Conservation (phyloP, 1,140 invertebrate genomes). For the Laupala kohalensis region DNA sequence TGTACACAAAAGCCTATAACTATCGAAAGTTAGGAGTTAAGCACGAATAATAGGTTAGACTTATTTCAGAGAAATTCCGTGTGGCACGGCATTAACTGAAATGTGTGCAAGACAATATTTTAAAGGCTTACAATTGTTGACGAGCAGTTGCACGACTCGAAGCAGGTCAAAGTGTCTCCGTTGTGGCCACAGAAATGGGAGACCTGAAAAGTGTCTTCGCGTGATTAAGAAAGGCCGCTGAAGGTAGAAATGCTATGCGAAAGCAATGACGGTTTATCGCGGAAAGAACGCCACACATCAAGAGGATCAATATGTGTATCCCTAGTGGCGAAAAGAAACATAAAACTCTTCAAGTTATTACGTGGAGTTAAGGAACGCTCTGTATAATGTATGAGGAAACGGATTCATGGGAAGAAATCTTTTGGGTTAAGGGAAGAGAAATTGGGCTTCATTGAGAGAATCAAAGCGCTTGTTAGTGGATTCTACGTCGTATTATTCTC, state of each 20-base stretch:
- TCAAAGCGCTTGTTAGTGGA: too few relatives aligned
- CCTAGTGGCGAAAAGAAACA: not conserved
- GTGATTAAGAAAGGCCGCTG: not conserved
- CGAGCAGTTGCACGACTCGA: not conserved
- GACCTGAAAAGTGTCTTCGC: not conserved
- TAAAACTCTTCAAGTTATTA: too few relatives aligned
- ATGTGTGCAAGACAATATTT: not conserved
- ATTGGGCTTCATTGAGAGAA: too few relatives aligned
- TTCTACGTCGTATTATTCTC: too few relatives aligned
- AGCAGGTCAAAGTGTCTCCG: not conserved
- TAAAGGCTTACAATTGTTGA: not conserved
- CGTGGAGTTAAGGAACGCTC: too few relatives aligned
- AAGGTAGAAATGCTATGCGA: not conserved
- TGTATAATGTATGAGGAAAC: too few relatives aligned
- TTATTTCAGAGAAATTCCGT: too few relatives aligned
- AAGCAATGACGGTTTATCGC: not conserved
- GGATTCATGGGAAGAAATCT: too few relatives aligned
- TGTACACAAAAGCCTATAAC: too few relatives aligned
- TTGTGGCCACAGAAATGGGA: not conserved
- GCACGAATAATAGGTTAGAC: too few relatives aligned
- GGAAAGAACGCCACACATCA: not conserved
- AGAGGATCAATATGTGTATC: not conserved
- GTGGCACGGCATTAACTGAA: not conserved
- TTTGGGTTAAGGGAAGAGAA: too few relatives aligned
- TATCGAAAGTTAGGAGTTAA: too few relatives aligned